These are phyloP conservation scores for Otolemur garnettii DNA, from an alignment of 2,113 vertebrate species.

Conservation along the genomic window DNA sequence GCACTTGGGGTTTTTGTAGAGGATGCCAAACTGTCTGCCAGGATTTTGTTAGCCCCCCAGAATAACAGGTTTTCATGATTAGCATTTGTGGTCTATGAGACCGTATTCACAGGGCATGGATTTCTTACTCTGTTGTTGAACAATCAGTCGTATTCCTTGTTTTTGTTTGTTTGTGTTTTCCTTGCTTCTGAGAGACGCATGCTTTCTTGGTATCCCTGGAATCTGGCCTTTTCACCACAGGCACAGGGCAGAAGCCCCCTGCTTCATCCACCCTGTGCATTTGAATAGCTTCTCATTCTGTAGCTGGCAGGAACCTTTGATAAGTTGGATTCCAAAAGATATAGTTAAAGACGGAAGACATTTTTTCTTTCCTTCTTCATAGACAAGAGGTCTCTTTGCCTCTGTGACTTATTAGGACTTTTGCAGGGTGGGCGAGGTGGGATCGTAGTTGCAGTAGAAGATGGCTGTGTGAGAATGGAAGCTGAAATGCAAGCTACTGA, in stretches of 20 bases:
- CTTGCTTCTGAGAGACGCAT: not conserved
- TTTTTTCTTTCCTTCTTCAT: not conserved
- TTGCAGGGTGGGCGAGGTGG: not conserved
- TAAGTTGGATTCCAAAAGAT: not conserved
- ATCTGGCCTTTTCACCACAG: not conserved
- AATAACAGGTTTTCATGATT: not conserved
- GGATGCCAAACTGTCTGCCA: not conserved
- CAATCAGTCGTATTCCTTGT: no score
- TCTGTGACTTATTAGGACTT: not conserved
- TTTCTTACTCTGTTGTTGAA: not conserved
- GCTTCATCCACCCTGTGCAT: no score
- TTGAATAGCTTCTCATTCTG: not conserved
- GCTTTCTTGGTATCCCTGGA: not conserved
- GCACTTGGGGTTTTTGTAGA: constrained; percentile 14
- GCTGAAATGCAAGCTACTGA: not conserved
- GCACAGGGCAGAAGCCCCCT: not conserved
- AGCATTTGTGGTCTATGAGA: constrained; percentile 30
- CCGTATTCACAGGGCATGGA: not conserved
- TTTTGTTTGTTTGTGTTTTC: not conserved
- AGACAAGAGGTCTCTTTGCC: no score
- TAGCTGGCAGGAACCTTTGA: not conserved
- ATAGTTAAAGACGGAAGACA: no score
- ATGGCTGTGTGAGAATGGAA: not conserved
- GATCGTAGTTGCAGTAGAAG: no score
- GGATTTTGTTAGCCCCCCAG: not conserved